Base-by-base conservation (phyloP, 2,888 invertebrate species). In the Ophion slaviceki region DNA sequence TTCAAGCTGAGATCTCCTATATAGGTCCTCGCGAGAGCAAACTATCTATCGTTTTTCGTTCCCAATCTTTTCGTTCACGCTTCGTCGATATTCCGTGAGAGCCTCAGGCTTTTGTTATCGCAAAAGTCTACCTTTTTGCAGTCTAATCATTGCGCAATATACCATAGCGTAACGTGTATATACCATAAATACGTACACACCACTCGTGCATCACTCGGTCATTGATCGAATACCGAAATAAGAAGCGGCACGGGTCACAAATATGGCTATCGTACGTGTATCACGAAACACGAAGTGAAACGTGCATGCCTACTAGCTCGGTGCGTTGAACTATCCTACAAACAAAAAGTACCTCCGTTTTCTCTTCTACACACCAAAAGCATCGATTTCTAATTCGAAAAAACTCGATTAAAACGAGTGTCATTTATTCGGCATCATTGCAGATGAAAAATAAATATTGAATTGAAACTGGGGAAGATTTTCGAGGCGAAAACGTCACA, bases 151-250 rank as follows among this genome's bases (percentile, higher is more conserved):
- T 45, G 40, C 36, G 74, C 24, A 7, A 2, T 28, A 62, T 17
- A 32, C 32, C 32, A 32, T 14, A 14, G 24, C 14, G 36, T 20
- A 45, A 64, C 47, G 75, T 11, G n/a, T 47, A 66, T 64, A 11
- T 61, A 64, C 14, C 47, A 62, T 47, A 62, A 40, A 36, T 32
- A 79, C 24, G 36, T 79, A 2, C 7, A 47, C 14, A 32, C 10
- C 70, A 40, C 24, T 68, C 61, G 62, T 62, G 24, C 62, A 28
- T 76, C 53, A 53, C 57, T 64, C 81, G 70, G 76, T 76, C 81
- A 57, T 76, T 82, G 81, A 82, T 76, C 81, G 81, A 36, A 66
- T 20, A 40, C 61, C 70, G 45, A 70, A 53, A 75, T 40, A 67
- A 82, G 20, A 70, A 75, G 45, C 74, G 57, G 47, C 5, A 8